Evolutionary conservation across 2,888 invertebrate genomes (phyloP).

Genomic region (Hemistola chrysoprasaria): DNA sequence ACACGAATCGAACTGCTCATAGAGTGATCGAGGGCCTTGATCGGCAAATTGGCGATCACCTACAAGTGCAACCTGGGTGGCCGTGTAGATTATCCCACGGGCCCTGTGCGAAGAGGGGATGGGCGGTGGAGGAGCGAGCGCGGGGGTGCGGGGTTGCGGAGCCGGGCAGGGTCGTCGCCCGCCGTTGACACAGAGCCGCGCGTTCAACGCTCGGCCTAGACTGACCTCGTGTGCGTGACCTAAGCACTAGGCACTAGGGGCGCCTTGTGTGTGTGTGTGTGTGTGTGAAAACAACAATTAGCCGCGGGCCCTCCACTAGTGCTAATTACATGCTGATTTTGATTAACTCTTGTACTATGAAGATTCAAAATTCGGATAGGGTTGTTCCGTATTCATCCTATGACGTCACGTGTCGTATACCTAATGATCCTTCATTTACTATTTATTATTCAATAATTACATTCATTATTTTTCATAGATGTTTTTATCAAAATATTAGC

Average conservation of each 20-base stretch:
- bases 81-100: constrained; percentile 47
- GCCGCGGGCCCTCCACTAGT: constrained; percentile 2
- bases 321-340: constrained; percentile 3
- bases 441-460: no score
- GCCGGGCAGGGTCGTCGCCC: constrained; percentile 56
- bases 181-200: constrained; percentile 66
- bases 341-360: constrained; percentile 3
- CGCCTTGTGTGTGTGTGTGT: constrained; percentile 8
- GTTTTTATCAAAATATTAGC: no score
- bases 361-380: neutral
- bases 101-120: constrained; percentile 15
- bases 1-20: no score
- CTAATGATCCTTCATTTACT: no score
- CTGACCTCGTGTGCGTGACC: constrained; percentile 63
- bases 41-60: constrained; percentile 33
- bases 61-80: constrained; percentile 52
- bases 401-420: no score
- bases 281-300: constrained; percentile 21
- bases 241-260: constrained; percentile 25
- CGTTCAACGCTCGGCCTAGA: constrained; percentile 71
- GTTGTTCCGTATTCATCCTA: no score
- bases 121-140: constrained; percentile 18
- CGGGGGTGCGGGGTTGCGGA: constrained; percentile 19
- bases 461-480: no score
- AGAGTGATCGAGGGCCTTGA: neutral